A percentile compares a stretch with the other conserved stretches of the same genome.
Evolutionary conservation across 2,797 vertebrate species (phyloP).

Genomic region (Microchirus variegatus): DNA sequence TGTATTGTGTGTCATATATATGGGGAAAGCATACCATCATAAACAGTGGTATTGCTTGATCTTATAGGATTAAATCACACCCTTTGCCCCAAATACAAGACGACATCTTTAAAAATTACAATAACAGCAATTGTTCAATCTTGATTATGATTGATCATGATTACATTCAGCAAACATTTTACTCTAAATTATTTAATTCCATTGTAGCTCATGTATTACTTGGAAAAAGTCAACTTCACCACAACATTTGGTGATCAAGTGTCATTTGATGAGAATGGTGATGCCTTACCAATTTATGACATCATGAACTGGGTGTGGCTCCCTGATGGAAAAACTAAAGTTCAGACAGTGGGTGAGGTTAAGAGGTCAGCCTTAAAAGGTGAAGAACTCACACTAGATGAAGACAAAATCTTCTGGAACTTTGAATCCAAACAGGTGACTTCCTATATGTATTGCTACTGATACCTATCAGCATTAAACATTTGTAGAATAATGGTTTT

Average conservation of each 20-base stretch:
- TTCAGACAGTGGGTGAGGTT: conserved; percentile 61
- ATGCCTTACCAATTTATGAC: conserved; percentile 74
- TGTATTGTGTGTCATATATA: too few relatives aligned
- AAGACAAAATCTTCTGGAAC: conserved; percentile 75
- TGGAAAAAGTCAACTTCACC: conserved; percentile 73
- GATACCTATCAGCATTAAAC: too few relatives aligned
- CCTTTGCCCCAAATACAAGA: too few relatives aligned
- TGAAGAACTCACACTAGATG: conserved; percentile 61
- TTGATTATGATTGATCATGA: too few relatives aligned
- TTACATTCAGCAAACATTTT: too few relatives aligned
- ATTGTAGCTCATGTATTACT: conserved; percentile 65
- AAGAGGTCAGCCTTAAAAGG: conserved; percentile 41
- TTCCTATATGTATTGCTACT: background rate
- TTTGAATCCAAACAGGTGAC: conserved; percentile 55
- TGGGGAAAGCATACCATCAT: too few relatives aligned
- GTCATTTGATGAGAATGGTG: conserved; percentile 76
- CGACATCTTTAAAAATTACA: too few relatives aligned
- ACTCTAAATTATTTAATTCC: background rate
- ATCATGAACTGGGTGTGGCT: conserved; percentile 74
- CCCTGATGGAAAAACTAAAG: conserved; percentile 47
- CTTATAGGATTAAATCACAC: too few relatives aligned
- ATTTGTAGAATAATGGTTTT: too few relatives aligned
- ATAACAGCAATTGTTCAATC: too few relatives aligned
- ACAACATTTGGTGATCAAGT: conserved; percentile 73
- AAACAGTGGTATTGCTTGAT: too few relatives aligned